Evolutionary conservation across 2,113 vertebrate genomes (phyloP).

Genomic region (Clinocottus analis): DNA sequence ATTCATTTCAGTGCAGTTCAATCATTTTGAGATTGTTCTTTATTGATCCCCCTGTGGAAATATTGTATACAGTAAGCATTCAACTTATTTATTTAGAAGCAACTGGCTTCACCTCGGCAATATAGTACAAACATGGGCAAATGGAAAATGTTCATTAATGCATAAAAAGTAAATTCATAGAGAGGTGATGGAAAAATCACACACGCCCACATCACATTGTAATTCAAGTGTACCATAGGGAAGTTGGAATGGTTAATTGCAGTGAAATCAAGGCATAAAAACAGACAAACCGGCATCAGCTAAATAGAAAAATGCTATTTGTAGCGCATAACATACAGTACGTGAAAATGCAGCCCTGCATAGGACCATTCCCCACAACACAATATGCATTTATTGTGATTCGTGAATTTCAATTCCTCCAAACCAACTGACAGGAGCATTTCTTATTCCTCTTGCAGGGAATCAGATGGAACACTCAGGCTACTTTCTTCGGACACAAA

Average conservation of each 20-base stretch:
- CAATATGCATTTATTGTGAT: not conserved
- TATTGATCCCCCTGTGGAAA: conserved; percentile 1
- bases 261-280: not conserved
- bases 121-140: not conserved
- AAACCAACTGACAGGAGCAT: not conserved
- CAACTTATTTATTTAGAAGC: not conserved
- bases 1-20: not conserved
- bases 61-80: not conserved
- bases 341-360: not conserved
- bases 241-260: not conserved
- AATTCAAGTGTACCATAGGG: not conserved
- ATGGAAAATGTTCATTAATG: not conserved
- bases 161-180: not conserved
- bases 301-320: not conserved
- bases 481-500: conserved; percentile 39
- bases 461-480: not conserved
- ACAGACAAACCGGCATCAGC: not conserved
- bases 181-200: not conserved
- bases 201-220: not conserved
- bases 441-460: not conserved
- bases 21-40: not conserved
- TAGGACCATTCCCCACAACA: not conserved
- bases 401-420: too few relatives aligned
- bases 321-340: not conserved
- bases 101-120: not conserved